Conservation (phyloP, 2,113 vertebrate species). For the Ctenomys sociabilis region DNA sequence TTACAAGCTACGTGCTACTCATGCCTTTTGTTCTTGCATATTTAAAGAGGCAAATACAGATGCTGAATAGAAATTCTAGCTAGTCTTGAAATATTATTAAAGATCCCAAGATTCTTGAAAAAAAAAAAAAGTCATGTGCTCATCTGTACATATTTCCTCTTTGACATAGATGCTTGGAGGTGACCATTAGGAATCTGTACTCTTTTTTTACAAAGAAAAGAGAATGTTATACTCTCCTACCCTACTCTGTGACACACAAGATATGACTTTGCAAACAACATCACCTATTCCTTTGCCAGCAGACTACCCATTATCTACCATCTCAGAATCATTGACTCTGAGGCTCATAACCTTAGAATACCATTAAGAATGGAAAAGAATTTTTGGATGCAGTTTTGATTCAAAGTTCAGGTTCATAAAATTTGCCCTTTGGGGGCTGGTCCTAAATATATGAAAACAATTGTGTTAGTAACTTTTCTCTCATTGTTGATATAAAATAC, state of each 20-base stretch:
- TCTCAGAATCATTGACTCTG: background rate
- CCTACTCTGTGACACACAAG: background rate
- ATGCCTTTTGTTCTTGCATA: background rate
- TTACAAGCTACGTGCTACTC: background rate
- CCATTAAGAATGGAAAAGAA: background rate
- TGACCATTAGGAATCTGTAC: background rate
- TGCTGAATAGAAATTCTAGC: background rate
- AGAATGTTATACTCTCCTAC: background rate
- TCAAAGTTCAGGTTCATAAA: background rate
- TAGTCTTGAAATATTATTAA: background rate
- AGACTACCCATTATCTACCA: background rate
- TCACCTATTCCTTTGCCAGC: background rate
- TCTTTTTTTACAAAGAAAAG: background rate
- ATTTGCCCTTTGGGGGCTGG: background rate
- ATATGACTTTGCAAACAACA: background rate
- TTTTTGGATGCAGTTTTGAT: background rate
- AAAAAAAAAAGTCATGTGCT: background rate
- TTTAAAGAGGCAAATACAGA: slow-evolving; percentile 1
- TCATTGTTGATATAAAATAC: no score
- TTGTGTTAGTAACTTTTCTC: no score
- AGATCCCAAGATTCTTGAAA: background rate
- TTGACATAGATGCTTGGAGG: background rate
- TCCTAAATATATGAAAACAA: background rate
- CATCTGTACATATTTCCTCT: background rate
- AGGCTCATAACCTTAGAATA: background rate